phyloP scores from a whole-genome alignment of 2,888 invertebrate species.

The Oxytorus armatus region DNA sequence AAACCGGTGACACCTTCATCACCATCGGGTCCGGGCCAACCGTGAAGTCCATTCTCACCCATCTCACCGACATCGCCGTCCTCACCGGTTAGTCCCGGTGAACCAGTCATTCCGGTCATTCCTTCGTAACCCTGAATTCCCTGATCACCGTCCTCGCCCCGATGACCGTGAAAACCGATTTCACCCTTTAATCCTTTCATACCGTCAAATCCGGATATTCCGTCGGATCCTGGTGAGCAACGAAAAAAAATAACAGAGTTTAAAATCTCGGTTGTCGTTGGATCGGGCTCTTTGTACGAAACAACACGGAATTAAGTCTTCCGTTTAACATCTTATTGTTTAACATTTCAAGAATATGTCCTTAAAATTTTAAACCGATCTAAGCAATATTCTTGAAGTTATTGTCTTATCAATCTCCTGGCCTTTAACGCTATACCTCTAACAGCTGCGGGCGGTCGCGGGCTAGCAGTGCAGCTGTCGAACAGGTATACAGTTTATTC shows the following conservation, averaged over 20 bases:
- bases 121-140: conserved; percentile 84
- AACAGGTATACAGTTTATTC: no score
- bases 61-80: conserved; percentile 84
- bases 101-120: conserved; percentile 84
- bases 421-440: no score
- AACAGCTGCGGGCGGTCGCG: no score
- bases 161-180: conserved; percentile 80
- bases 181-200: conserved; percentile 83
- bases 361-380: no score
- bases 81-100: conserved; percentile 86
- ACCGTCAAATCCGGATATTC: conserved; percentile 78
- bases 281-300: no score
- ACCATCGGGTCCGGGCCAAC: conserved; percentile 86
- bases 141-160: conserved; percentile 83
- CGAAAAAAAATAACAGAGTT: not conserved
- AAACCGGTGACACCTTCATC: conserved; percentile 84
- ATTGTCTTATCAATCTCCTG: no score
- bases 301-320: no score
- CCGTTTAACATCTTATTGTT: no score
- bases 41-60: conserved; percentile 88
- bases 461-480: no score
- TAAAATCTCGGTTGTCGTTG: no score
- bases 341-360: no score
- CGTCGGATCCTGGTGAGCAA: conserved; percentile 76
- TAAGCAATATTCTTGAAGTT: no score